A percentile compares a stretch with the other conserved stretches of the same genome.
Evolutionary conservation across 2,797 vertebrate species (phyloP).

Genomic region (Distichodus sexfasciatus): DNA sequence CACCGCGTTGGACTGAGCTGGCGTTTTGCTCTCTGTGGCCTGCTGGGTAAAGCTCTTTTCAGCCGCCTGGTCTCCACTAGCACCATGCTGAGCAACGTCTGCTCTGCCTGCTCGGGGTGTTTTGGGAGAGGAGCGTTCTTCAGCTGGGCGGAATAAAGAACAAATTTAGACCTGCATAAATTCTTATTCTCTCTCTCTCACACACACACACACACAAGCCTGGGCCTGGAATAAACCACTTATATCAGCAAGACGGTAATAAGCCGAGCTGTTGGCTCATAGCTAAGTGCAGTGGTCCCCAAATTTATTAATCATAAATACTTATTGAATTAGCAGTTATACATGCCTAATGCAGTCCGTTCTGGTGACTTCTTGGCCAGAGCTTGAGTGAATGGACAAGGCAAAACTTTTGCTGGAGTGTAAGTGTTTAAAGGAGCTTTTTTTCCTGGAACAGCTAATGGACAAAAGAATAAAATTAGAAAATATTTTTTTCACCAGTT

Average conservation of each 20-base stretch:
- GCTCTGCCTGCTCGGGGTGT: conserved; percentile 42
- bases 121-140: conserved; percentile 53
- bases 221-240: background rate
- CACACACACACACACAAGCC: background rate
- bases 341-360: conserved; percentile 44
- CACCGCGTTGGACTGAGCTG: conserved; percentile 42
- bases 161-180: background rate
- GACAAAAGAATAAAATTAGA: conserved; percentile 45
- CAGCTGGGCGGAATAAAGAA: conserved; percentile 54
- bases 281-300: background rate
- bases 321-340: background rate
- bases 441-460: conserved; percentile 68
- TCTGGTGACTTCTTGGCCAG: conserved; percentile 54
- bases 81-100: conserved; percentile 44
- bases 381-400: conserved; percentile 71
- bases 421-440: conserved; percentile 83
- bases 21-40: conserved; percentile 43
- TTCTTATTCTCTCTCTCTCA: background rate
- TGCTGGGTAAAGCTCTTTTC: conserved; percentile 34
- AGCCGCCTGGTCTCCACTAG: conserved; percentile 46
- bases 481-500: no score
- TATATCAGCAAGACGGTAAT: background rate
- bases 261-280: background rate
- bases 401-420: conserved; percentile 81
- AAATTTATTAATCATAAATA: background rate